A percentile compares a stretch with the other conserved stretches of the same genome.
Conservation (phyloP, 2,888 invertebrate species). For the Folsomia manolachei region DNA sequence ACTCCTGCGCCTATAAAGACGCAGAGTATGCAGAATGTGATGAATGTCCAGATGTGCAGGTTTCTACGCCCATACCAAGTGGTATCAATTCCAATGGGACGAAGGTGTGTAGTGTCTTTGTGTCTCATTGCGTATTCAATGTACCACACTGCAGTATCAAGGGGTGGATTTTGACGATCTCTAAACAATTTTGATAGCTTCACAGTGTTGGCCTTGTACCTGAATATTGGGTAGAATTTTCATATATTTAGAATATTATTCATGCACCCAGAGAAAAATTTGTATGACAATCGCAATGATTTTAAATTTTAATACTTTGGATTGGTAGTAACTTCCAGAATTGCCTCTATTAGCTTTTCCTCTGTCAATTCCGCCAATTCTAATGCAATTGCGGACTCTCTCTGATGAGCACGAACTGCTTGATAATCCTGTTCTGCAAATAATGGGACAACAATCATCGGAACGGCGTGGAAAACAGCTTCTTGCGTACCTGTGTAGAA, state of each 20-base stretch:
- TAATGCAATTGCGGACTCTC: slow-evolving; percentile 32
- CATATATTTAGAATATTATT: slow-evolving; percentile 2
- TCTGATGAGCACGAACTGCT: slow-evolving; percentile 26
- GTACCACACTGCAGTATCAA: slow-evolving; percentile 33
- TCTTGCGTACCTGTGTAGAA: slow-evolving; percentile 39
- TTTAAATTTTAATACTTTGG: slow-evolving; percentile 22
- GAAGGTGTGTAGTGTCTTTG: slow-evolving; percentile 29
- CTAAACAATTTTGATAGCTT: slow-evolving; percentile 24
- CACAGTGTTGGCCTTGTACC: slow-evolving; percentile 28
- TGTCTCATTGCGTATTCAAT: slow-evolving; percentile 28
- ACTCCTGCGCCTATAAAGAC: not conserved
- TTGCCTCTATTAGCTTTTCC: slow-evolving; percentile 25
- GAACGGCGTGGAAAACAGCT: slow-evolving; percentile 32
- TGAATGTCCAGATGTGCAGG: slow-evolving; percentile 30
- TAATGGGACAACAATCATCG: slow-evolving; percentile 31
- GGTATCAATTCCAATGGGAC: slow-evolving; percentile 19
- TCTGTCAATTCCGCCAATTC: slow-evolving; percentile 31
- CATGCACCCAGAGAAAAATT: not conserved
- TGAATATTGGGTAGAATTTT: slow-evolving; percentile 6
- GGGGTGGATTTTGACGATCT: slow-evolving; percentile 26
- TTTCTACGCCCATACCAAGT: slow-evolving; percentile 34
- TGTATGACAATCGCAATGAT: too few species aligned
- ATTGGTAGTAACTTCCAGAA: slow-evolving; percentile 25
- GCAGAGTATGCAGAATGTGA: not conserved
- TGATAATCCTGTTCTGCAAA: slow-evolving; percentile 43